phyloP scores from a whole-genome alignment of 2,797 vertebrate species.

The Phataginus tricuspis region DNA sequence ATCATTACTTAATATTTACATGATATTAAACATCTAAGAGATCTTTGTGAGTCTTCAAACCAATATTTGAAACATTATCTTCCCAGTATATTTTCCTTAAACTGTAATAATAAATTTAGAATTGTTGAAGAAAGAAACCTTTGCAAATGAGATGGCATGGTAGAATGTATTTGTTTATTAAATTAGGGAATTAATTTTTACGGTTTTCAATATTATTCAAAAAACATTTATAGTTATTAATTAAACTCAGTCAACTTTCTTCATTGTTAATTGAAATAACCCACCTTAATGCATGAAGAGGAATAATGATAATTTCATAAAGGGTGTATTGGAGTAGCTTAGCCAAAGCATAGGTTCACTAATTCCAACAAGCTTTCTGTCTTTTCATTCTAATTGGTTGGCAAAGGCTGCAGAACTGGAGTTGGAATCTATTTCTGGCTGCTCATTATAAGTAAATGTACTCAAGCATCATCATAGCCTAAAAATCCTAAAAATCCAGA shows the following conservation, averaged over 20 bases:
- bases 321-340: not conserved
- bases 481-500: conserved; percentile 59
- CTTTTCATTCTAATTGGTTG: conserved; percentile 70
- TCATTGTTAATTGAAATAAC: not conserved
- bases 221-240: not conserved
- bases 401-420: not conserved
- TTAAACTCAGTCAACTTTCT: not conserved
- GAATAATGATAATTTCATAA: not conserved
- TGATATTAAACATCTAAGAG: not conserved
- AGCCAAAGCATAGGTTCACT: not conserved
- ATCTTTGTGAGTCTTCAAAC: not conserved
- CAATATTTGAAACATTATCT: not conserved
- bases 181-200: not conserved
- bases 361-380: not conserved
- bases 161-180: not conserved
- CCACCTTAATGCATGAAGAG: not conserved
- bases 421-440: conserved; percentile 68
- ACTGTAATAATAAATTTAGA: not conserved
- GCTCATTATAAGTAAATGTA: conserved; percentile 67
- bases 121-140: not conserved
- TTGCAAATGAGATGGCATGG: not conserved
- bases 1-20: not conserved
- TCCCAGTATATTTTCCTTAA: not conserved
- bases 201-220: not conserved
- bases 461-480: not conserved